phyloP scores from a whole-genome alignment of 1,140 invertebrate genomes.

The Anoplolepis gracilipes region DNA sequence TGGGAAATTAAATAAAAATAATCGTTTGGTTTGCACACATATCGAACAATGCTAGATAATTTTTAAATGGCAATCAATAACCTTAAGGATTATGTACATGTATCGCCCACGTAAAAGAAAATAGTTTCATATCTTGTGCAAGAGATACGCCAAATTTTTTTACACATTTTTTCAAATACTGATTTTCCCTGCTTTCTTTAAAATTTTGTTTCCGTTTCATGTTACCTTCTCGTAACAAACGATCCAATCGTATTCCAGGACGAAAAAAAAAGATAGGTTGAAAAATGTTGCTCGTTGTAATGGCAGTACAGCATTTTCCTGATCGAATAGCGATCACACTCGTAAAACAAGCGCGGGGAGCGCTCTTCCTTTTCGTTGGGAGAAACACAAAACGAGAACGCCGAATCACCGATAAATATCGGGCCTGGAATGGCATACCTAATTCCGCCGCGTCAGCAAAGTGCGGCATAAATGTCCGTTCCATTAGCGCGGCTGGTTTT shows the following conservation, averaged over 20 bases:
- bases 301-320: slow-evolving; percentile 51
- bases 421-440: slow-evolving; percentile 50
- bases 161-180: slow-evolving; percentile 13
- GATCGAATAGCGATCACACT: slow-evolving; percentile 52
- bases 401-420: slow-evolving; percentile 53
- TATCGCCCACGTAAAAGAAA: background rate
- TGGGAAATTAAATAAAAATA: slow-evolving; percentile 4
- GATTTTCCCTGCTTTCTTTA: slow-evolving; percentile 3
- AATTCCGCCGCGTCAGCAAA: slow-evolving; percentile 50
- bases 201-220: slow-evolving; percentile 29
- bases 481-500: slow-evolving; percentile 55
- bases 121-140: background rate
- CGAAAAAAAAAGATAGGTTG: slow-evolving; percentile 35
- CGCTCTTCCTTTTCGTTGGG: slow-evolving; percentile 15
- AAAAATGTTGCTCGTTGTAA: slow-evolving; percentile 57
- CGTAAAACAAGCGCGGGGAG: slow-evolving; percentile 50
- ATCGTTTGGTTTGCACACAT: background rate
- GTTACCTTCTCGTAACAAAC: slow-evolving; percentile 29
- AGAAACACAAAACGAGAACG: slow-evolving; percentile 46
- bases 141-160: background rate
- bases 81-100: background rate
- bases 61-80: background rate
- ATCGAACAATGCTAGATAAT: background rate
- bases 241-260: slow-evolving; percentile 23
- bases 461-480: slow-evolving; percentile 62